These are phyloP conservation scores for Phaedon cochleariae DNA, from an alignment of 2,888 invertebrate genomes.

Conservation along the genomic window DNA sequence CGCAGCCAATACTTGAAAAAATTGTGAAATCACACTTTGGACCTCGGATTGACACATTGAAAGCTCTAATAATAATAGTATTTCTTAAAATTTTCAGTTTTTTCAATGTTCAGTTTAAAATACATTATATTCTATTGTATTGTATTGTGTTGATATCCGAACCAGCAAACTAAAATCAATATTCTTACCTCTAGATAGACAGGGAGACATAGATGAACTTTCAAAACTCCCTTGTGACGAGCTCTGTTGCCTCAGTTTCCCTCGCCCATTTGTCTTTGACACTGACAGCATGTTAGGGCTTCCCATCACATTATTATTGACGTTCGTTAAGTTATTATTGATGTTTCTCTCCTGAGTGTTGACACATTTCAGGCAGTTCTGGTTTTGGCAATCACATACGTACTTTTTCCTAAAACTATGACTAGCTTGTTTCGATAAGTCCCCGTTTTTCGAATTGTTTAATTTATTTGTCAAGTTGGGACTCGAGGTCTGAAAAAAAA, in stretches of 20 bases:
- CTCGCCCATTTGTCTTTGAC: constrained; percentile 49
- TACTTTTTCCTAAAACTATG: constrained; percentile 49
- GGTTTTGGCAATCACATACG: constrained; percentile 49
- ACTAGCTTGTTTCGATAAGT: constrained; percentile 57
- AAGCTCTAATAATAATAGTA: no score
- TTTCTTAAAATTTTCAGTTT: no score
- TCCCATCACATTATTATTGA: constrained; percentile 51
- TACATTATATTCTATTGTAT: no score
- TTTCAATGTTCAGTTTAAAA: no score
- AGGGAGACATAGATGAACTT: constrained; percentile 65
- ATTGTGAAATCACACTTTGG: no score
- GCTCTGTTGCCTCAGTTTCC: constrained; percentile 59
- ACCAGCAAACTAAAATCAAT: no score
- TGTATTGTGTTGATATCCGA: no score
- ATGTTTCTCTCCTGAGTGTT: constrained; percentile 52
- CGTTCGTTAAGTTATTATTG: constrained; percentile 55
- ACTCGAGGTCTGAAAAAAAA: constrained; percentile 37
- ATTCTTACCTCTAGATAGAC: constrained; percentile 66
- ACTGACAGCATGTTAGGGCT: constrained; percentile 55
- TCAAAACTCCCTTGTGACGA: constrained; percentile 63
- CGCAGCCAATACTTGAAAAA: no score
- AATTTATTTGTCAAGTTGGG: constrained; percentile 45
- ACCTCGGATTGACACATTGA: no score
- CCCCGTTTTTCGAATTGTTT: constrained; percentile 26
- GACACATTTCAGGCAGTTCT: constrained; percentile 55